Base-by-base conservation (phyloP, 1,140 invertebrate species). In the Zaprionus tsacasi region DNA sequence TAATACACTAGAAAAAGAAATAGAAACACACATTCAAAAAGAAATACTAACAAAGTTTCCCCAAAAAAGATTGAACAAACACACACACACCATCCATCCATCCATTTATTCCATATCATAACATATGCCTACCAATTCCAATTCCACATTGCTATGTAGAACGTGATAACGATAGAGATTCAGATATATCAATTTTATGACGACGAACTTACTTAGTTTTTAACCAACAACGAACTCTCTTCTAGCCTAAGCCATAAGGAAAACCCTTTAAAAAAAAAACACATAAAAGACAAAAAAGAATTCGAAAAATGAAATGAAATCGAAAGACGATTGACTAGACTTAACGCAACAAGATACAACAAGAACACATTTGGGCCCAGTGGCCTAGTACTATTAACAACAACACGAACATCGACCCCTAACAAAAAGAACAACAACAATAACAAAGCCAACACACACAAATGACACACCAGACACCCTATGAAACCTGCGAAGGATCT, bases 161-260 rank as follows among this genome's bases (percentile, higher is more conserved):
- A 78, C 83, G 83, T 87, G 83, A 87, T 87, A 87, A 69, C 77
- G 81, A 78, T 79, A 83, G 83, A 88, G 80, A 87, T 87, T 87
- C 85, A 73, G 72, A 74, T 79, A 88, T 65, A 87, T 66, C 72
- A 78, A 67, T 71, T 71, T 74, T 35, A 70, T 66, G 71, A 61
- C 59, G 82, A 86, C 83, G 80, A 87, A 81, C 82, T 78, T 81
- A 86, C 78, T 78, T 81, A 86, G 71, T 63, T 74, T 60, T 69
- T 70, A 70, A 10, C 64, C 65, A 81, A 81, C 63, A 81, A 79
- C 78, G 78, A 89, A 85, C 74, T 81, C 81, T 86, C 74, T 81
- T 78, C 60, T 89, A 88, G 85, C 59, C 63, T 83, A 89, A 89
- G 85, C 85, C 85, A 89, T 88, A 83, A 56, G n/a, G 63, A 33